Evolutionary conservation across 2,797 vertebrate species (phyloP).

Genomic region (Phaenicophaeus curvirostris): DNA sequence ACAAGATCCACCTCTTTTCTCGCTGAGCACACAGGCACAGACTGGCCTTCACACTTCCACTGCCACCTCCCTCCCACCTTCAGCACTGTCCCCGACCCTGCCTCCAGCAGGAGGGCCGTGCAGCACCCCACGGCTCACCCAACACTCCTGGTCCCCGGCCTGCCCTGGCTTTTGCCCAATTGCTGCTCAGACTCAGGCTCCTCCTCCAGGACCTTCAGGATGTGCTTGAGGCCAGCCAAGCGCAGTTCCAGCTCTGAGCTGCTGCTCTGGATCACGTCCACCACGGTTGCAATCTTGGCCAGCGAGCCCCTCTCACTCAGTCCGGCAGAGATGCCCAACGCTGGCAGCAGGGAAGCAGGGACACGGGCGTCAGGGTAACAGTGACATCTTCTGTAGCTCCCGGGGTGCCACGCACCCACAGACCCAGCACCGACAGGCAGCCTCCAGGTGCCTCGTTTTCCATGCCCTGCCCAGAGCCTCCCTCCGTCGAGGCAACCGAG

Average conservation of each 20-base stretch:
- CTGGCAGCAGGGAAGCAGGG: conserved; percentile 41
- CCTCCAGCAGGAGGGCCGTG: fast-evolving
- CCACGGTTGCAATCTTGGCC: conserved; percentile 77
- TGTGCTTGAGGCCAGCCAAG: conserved; percentile 80
- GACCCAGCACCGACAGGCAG: neutral
- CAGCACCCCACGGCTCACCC: neutral
- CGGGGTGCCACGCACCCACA: neutral
- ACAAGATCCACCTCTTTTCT: neutral
- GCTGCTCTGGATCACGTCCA: conserved; percentile 83
- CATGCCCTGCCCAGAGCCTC: neutral
- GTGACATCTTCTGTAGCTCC: neutral
- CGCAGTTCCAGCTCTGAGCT: conserved; percentile 76
- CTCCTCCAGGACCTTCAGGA: conserved; percentile 84
- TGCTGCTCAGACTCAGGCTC: conserved; percentile 78
- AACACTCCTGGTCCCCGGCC: neutral
- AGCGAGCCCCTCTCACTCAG: conserved; percentile 77
- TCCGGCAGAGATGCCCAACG: conserved; percentile 74
- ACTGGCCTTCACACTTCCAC: fast-evolving
- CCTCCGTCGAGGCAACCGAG: fast-evolving
- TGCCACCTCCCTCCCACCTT: neutral
- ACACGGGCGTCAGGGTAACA: neutral
- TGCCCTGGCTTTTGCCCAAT: conserved; percentile 68
- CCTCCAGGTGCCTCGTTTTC: fast-evolving
- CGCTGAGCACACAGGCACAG: fast-evolving
- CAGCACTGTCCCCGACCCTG: neutral